Evolutionary conservation across 2,113 vertebrate genomes (phyloP).

Genomic region (Calidris pygmaea): DNA sequence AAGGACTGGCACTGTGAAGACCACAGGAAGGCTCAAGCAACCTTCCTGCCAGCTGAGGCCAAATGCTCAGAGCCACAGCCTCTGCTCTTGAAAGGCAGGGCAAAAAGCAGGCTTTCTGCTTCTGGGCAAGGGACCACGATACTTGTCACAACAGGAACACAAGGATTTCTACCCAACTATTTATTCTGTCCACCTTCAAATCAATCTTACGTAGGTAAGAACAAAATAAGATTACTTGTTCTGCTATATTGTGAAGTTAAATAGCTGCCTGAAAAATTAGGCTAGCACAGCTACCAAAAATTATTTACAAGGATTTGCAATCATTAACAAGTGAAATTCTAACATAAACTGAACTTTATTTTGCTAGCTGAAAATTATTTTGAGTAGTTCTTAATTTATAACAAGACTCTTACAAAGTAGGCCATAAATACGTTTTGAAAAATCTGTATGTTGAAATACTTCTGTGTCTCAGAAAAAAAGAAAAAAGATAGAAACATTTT

Average conservation of each 20-base stretch:
- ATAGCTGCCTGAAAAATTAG: neutral
- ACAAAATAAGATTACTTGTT: neutral
- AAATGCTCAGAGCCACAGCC: accelerated
- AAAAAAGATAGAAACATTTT: neutral
- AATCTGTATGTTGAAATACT: neutral
- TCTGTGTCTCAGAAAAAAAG: neutral
- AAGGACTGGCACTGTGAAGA: neutral
- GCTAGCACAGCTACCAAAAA: neutral
- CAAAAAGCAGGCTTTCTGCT: neutral
- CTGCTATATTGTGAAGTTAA: neutral
- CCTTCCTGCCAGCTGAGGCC: neutral
- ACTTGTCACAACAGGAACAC: neutral
- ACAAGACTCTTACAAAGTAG: neutral
- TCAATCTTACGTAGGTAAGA: neutral
- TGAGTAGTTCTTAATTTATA: neutral
- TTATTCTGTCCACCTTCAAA: neutral
- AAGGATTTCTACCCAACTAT: neutral
- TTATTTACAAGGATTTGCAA: neutral
- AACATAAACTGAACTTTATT: neutral
- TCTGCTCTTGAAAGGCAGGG: neutral
- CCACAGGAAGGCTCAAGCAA: neutral
- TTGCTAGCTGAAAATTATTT: neutral
- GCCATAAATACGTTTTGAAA: neutral
- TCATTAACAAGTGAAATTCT: neutral
- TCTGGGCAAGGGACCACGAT: neutral